Conservation (phyloP, 1,140 invertebrate species). For the Kradibia gibbosae region DNA sequence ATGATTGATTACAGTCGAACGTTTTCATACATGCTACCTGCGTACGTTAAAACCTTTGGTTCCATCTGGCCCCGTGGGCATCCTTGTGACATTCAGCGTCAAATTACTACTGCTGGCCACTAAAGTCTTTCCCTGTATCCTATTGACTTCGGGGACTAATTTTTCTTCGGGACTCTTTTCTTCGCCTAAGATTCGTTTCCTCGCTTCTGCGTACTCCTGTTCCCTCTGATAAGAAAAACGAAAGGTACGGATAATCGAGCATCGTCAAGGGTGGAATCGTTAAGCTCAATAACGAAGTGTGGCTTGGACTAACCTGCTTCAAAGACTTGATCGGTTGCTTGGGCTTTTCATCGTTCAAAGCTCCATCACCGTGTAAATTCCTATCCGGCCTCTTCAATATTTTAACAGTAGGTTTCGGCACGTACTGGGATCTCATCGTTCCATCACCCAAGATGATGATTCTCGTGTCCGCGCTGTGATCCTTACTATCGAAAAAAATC, state of each 20-base stretch:
- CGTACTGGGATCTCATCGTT: conserved; percentile 73
- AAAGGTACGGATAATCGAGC: too few species aligned
- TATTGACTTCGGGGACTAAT: conserved; percentile 76
- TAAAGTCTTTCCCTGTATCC: conserved; percentile 62
- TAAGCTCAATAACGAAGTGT: too few species aligned
- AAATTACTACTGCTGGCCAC: conserved; percentile 51
- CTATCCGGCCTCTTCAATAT: conserved; percentile 83
- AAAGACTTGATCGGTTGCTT: conserved; percentile 86
- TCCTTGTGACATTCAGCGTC: conserved; percentile 70
- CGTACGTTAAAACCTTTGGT: conserved; percentile 75
- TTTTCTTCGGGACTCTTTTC: conserved; percentile 83
- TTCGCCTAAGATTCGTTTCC: conserved; percentile 86
- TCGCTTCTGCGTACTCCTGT: conserved; percentile 89
- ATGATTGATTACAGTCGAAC: conserved; percentile 57
- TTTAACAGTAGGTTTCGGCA: conserved; percentile 84
- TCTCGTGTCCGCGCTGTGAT: conserved; percentile 60
- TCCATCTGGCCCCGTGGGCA: conserved; percentile 76
- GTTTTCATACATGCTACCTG: conserved; percentile 71
- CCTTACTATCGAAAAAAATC: conserved; percentile 1
- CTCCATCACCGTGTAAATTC: conserved; percentile 70
- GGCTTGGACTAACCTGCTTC: conserved; percentile 79
- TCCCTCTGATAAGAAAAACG: conserved; percentile 76
- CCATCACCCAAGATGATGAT: conserved; percentile 71
- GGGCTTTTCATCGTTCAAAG: conserved; percentile 78
- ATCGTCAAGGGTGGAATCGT: too few species aligned